A percentile compares a stretch with the other conserved stretches of the same genome.
These are phyloP conservation scores for Drosophila multiciliata DNA, from an alignment of 2,888 invertebrate genomes.

Conservation along the genomic window DNA sequence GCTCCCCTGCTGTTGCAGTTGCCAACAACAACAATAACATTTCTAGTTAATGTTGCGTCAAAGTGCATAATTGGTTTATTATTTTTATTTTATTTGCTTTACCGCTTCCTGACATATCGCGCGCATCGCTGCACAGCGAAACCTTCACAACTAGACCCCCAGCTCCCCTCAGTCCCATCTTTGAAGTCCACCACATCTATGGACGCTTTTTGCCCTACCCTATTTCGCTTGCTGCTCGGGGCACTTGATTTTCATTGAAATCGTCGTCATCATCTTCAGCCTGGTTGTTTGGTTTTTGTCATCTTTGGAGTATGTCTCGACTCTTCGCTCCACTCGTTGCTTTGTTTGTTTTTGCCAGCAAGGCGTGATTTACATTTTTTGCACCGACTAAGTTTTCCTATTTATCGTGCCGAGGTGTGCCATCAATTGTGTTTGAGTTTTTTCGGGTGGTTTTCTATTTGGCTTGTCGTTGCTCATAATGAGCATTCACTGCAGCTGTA, in stretches of 20 bases:
- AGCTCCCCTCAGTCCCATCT: neutral
- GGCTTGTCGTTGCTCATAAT: conserved; percentile 39
- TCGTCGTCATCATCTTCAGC: conserved; percentile 33
- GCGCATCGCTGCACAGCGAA: conserved; percentile 72
- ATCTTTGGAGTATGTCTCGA: conserved; percentile 78
- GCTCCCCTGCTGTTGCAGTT: neutral
- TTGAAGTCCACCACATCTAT: conserved; percentile 23
- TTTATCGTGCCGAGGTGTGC: conserved; percentile 81
- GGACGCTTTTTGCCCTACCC: conserved; percentile 72
- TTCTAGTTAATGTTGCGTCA: conserved; percentile 76
- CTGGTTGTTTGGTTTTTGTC: conserved; percentile 63
- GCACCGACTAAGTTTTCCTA: conserved; percentile 79
- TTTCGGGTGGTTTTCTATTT: conserved; percentile 51
- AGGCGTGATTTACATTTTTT: conserved; percentile 75
- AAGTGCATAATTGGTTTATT: conserved; percentile 84
- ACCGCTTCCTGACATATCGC: conserved; percentile 79
- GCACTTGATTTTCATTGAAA: conserved; percentile 78
- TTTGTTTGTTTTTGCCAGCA: conserved; percentile 36
- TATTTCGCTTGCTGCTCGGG: conserved; percentile 58
- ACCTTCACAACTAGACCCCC: conserved; percentile 25
- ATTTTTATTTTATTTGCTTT: conserved; percentile 71
- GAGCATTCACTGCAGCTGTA: conserved; percentile 42
- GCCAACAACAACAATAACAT: conserved; percentile 11
- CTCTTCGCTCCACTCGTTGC: conserved; percentile 32
- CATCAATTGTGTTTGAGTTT: conserved; percentile 74